phyloP scores from a whole-genome alignment of 2,113 vertebrate species.

The Callipepla californica region DNA sequence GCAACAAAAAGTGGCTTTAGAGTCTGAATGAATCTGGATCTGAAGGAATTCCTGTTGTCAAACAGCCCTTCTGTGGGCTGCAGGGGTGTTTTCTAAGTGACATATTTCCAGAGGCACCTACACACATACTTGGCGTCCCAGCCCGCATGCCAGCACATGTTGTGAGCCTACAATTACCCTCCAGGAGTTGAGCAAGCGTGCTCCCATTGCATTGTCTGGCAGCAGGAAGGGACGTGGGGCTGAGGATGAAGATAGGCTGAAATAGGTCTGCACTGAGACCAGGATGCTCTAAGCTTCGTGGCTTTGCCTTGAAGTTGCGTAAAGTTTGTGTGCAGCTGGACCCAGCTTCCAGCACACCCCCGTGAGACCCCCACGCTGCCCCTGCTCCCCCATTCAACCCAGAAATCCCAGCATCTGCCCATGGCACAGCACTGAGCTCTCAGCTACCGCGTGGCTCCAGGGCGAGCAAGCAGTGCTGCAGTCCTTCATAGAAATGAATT shows the following conservation, averaged over 20 bases:
- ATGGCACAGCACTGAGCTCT: background rate
- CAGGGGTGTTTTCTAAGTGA: conserved; percentile 49
- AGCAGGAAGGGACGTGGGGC: background rate
- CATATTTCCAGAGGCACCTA: conserved; percentile 58
- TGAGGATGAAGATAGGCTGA: background rate
- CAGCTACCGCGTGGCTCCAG: background rate
- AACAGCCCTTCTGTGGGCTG: conserved; percentile 11
- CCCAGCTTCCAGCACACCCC: background rate
- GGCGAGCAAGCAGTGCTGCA: background rate
- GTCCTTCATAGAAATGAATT: conserved; percentile 21
- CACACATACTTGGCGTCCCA: conserved; percentile 27
- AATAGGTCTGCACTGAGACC: background rate
- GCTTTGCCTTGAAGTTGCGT: background rate
- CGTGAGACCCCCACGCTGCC: background rate
- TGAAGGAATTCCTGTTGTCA: conserved; percentile 42
- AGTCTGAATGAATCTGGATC: conserved; percentile 15
- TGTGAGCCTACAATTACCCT: conserved; percentile 19
- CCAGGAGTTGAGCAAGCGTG: conserved; percentile 31
- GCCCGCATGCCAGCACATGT: conserved; percentile 39
- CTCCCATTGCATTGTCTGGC: background rate
- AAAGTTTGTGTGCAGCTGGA: accelerated
- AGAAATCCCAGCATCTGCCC: background rate
- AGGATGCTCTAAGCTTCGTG: background rate
- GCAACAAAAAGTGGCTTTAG: conserved; percentile 44
- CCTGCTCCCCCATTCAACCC: background rate